Conservation (phyloP, 2,888 invertebrate species). For the Nephrotoma guestfalica region DNA sequence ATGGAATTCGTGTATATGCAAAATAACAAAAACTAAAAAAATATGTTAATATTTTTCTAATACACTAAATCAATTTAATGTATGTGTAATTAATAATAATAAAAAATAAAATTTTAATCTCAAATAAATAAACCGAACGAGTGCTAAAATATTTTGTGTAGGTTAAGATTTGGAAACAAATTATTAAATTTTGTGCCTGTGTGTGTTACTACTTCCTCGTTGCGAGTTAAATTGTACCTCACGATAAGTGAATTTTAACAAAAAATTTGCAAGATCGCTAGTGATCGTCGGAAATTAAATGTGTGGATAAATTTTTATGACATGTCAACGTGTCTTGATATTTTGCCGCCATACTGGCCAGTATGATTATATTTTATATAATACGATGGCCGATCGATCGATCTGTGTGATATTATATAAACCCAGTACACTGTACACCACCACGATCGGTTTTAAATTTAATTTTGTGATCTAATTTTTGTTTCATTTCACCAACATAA, state of each 20-base stretch:
- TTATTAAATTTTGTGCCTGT: background rate
- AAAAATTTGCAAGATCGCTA: background rate
- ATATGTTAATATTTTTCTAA: background rate
- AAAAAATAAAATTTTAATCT: background rate
- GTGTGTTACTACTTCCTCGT: background rate
- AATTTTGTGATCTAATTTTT: background rate
- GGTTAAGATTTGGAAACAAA: background rate
- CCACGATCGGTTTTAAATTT: background rate
- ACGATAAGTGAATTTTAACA: background rate
- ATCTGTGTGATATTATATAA: background rate
- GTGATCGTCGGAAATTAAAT: background rate
- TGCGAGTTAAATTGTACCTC: background rate
- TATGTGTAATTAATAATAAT: background rate
- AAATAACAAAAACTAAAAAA: background rate
- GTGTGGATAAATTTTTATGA: background rate
- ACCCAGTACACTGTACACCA: background rate
- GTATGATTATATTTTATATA: background rate
- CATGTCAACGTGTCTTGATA: background rate
- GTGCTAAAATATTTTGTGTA: background rate
- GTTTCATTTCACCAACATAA: background rate
- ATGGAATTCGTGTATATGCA: background rate
- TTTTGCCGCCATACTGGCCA: background rate
- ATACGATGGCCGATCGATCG: background rate
- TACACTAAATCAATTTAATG: background rate
- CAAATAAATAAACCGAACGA: background rate